Conservation (phyloP, 2,797 vertebrate species). For the Thalassophryne amazonica region DNA sequence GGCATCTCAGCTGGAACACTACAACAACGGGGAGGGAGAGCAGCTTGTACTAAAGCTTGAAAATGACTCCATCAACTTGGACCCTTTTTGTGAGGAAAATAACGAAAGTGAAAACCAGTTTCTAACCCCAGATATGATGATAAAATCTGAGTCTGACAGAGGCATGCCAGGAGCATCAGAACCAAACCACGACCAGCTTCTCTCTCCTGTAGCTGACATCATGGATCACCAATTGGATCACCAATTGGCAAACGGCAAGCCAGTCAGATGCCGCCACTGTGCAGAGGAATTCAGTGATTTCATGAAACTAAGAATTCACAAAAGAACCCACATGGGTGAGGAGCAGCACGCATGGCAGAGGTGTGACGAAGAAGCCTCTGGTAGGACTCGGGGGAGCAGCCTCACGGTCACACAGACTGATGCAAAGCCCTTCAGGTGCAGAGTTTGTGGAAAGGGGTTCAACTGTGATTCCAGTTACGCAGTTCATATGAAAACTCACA, state of each 20-base stretch:
- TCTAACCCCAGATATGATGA: neutral
- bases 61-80: neutral
- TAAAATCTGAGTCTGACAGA: neutral
- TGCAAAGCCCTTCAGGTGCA: constrained; percentile 51
- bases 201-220: neutral
- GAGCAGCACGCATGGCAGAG: neutral
- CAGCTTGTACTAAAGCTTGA: constrained; percentile 3
- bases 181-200: neutral
- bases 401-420: too few relatives aligned
- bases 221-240: neutral
- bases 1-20: constrained; percentile 42
- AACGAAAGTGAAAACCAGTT: neutral
- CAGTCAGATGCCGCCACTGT: neutral
- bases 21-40: constrained; percentile 9
- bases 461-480: constrained; percentile 27
- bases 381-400: too few relatives aligned
- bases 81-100: neutral
- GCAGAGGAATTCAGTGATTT: neutral
- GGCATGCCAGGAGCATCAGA: neutral
- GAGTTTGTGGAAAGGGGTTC: constrained; percentile 35
- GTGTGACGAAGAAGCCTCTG: neutral
- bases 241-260: neutral
- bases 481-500: constrained; percentile 43
- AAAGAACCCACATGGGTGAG: constrained; percentile 3
- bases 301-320: neutral